Base-by-base conservation (phyloP, 1,140 invertebrate genomes). In the Magallana angulata region DNA sequence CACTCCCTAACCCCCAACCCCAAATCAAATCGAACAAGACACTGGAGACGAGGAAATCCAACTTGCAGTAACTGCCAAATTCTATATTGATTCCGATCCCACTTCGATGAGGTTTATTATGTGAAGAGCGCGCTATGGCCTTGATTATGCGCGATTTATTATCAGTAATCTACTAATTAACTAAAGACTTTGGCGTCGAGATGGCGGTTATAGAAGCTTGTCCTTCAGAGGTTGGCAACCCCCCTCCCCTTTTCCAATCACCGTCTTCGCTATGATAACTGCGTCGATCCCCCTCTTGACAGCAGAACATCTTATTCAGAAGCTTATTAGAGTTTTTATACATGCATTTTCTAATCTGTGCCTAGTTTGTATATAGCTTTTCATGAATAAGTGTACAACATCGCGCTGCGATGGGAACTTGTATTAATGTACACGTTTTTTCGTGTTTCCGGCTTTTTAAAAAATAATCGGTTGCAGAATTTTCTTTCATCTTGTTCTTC, bases 161-260 rank as follows among this genome's bases (percentile, higher is more conserved):
- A 76, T 76, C 36, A 76, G 68, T 76, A 30, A 76, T 76, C 68
- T 64, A 24, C 68, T 76, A 76, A 76, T 76, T 76, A 76, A 76
- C 30, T 76, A 76, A 76, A 24, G 68, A 76, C 18, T 76, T 8
- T 12, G 68, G 68, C 68, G 68, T 76, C 68, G 8, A 76, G 7
- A 11, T 12, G 68, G 1, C 68, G 68, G 24, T 48, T 4, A 48
- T 48, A 48, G 36, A 48, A 48, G 36, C 36, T 48, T 48, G 36
- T 48, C 36, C 36, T 48, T 48, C 36, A 48, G 36, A 48, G 36
- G 36, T 48, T 48, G 36, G 36, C 36, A 48, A 48, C 36, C 36
- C 36, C 36, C 36, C 36, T 1, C 36, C 36, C 36, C 36, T 48
- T 24, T 24, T 48, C 36, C 36, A 48, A 48, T 48, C 36, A 48